Evolutionary conservation across 2,888 invertebrate species (phyloP).

Genomic region (Eucera pruinosa): DNA sequence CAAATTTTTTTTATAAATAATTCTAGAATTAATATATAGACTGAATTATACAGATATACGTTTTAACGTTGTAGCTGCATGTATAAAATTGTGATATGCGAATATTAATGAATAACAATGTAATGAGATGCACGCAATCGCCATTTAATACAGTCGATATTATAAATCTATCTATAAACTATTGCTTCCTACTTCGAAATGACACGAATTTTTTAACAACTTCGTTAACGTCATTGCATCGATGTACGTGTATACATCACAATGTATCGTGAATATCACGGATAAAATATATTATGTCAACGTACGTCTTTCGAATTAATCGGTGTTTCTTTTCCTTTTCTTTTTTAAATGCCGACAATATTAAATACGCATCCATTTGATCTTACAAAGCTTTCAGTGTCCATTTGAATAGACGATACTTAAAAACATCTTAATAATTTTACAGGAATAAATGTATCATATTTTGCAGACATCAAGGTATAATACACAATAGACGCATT

Average conservation of each 20-base stretch:
- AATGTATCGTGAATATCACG: constrained; percentile 68
- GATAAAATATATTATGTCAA: constrained; percentile 53
- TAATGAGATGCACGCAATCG: constrained; percentile 68
- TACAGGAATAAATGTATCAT: constrained; percentile 56
- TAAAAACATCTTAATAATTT: constrained; percentile 57
- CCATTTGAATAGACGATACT: constrained; percentile 43
- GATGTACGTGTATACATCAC: constrained; percentile 60
- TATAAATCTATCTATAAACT: constrained; percentile 67
- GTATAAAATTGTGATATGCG: constrained; percentile 70
- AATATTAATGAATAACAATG: constrained; percentile 68
- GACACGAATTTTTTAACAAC: constrained; percentile 61
- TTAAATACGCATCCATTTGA: constrained; percentile 52
- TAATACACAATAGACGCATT: constrained; percentile 61
- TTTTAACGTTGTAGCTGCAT: constrained; percentile 53
- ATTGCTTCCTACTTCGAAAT: constrained; percentile 69
- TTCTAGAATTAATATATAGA: constrained; percentile 44
- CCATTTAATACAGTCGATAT: constrained; percentile 70
- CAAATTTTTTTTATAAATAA: constrained; percentile 60
- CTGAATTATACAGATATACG: constrained; percentile 49
- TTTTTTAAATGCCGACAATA: constrained; percentile 49
- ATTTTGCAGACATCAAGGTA: constrained; percentile 59
- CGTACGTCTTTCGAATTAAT: constrained; percentile 48
- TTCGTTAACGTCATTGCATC: constrained; percentile 54
- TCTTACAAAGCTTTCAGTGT: constrained; percentile 46
- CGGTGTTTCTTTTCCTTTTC: not conserved